phyloP scores from a whole-genome alignment of 2,113 vertebrate species.

The Xenopus laevis region DNA sequence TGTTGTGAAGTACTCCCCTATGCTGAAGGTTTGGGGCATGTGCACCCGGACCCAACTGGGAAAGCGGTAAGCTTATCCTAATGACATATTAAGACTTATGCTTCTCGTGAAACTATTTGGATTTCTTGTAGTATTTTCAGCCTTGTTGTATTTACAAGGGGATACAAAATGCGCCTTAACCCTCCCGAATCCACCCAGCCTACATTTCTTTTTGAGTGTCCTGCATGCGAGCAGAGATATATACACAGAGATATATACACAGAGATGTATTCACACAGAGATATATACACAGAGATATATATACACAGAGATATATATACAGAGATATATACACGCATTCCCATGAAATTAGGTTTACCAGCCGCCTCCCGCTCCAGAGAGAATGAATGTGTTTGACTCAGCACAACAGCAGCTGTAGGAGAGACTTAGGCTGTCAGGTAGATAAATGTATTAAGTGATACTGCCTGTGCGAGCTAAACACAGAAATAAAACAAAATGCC shows the following conservation, averaged over 20 bases:
- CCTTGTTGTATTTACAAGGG: not conserved
- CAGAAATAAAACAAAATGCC: slow-evolving; percentile 31
- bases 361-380: slow-evolving; percentile 25
- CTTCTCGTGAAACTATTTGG: no score
- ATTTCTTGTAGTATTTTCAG: no score
- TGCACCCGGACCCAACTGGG: no score
- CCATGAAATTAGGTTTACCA: slow-evolving; percentile 46
- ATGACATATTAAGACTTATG: no score
- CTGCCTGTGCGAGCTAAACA: slow-evolving; percentile 40
- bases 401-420: slow-evolving; percentile 34
- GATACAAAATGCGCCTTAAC: not conserved
- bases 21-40: no score
- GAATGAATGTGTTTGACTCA: slow-evolving; percentile 44
- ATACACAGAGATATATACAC: no score
- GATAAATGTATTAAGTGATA: slow-evolving; percentile 45
- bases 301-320: no score
- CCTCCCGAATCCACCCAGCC: not conserved
- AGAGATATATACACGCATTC: not conserved
- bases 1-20: no score
- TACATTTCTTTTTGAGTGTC: not conserved
- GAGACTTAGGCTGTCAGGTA: slow-evolving; percentile 37
- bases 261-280: no score
- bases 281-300: no score
- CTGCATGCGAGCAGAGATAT: not conserved
- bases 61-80: no score